Conservation (phyloP, 1,140 invertebrate species). For the Cotesia vestalis region DNA sequence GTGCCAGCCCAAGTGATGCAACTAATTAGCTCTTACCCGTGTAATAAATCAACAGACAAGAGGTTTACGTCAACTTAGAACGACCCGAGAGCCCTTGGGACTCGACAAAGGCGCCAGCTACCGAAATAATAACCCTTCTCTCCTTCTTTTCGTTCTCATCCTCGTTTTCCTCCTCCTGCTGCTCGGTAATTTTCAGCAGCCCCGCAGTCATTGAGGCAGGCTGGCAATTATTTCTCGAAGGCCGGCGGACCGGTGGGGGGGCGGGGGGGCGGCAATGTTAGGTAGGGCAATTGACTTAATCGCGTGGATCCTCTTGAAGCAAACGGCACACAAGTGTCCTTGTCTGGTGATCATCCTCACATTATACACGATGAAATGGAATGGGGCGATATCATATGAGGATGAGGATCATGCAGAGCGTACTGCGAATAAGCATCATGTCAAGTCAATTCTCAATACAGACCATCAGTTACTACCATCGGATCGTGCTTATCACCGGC, state of each 20-base stretch:
- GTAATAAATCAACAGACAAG: slow-evolving; percentile 34
- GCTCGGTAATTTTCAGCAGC: too few relatives aligned
- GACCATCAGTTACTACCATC: background rate
- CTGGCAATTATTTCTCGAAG: too few relatives aligned
- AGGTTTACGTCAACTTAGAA: slow-evolving; percentile 16
- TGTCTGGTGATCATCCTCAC: background rate
- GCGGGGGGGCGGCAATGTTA: background rate
- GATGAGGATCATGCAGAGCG: too few relatives aligned
- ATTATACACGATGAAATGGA: background rate
- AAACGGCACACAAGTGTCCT: slow-evolving; percentile 12
- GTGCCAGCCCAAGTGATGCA: slow-evolving; percentile 16
- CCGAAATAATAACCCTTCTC: too few relatives aligned
- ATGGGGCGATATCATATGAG: background rate
- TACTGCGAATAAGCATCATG: slow-evolving; percentile 8
- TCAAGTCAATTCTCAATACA: slow-evolving; percentile 34
- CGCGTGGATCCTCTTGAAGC: slow-evolving; percentile 9
- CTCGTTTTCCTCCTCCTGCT: too few relatives aligned
- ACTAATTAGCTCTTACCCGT: slow-evolving; percentile 37
- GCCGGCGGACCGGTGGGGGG: too few relatives aligned
- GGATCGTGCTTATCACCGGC: too few relatives aligned
- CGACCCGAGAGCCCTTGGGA: slow-evolving; percentile 1
- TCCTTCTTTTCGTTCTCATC: too few relatives aligned
- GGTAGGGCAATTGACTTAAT: slow-evolving; percentile 22
- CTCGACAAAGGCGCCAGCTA: background rate
- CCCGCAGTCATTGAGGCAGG: too few relatives aligned